Conservation (phyloP, 2,113 vertebrate species). For the Rhodinocichla rosea region DNA sequence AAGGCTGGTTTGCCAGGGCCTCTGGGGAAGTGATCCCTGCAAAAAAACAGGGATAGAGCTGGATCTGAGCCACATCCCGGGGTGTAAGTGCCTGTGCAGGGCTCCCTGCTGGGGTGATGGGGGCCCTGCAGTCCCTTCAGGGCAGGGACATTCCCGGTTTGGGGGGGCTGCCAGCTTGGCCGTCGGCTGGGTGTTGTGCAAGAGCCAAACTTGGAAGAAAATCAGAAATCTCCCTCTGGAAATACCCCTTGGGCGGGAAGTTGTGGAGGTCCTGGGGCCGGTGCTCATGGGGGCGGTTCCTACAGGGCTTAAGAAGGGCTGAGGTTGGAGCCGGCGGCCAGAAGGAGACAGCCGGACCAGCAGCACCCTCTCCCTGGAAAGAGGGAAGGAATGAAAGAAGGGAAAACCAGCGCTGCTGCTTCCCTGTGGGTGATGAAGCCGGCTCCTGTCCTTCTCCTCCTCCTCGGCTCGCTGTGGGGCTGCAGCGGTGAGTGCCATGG, state of each 20-base stretch:
- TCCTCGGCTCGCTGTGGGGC: neutral
- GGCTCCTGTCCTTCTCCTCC: neutral
- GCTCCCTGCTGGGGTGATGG: accelerated
- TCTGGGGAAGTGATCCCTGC: accelerated
- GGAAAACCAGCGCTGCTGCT: neutral
- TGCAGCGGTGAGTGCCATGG: neutral
- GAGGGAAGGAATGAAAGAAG: neutral
- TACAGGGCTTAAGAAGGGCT: conserved; percentile 17
- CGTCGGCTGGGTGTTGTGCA: accelerated
- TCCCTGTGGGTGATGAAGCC: neutral
- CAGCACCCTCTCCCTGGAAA: neutral
- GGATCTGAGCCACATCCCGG: accelerated
- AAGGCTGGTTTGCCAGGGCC: neutral
- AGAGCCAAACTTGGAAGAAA: neutral
- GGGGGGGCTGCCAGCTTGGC: accelerated
- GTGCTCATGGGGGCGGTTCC: neutral
- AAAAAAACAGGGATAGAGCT: neutral
- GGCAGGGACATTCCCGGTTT: neutral
- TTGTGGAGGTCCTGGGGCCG: neutral
- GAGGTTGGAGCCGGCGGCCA: neutral
- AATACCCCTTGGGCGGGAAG: neutral
- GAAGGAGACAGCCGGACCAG: neutral
- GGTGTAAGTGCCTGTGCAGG: neutral
- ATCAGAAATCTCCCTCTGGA: conserved; percentile 22
- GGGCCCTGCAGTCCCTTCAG: accelerated